Base-by-base conservation (phyloP, 2,888 invertebrate species). In the Lysandra coridon region DNA sequence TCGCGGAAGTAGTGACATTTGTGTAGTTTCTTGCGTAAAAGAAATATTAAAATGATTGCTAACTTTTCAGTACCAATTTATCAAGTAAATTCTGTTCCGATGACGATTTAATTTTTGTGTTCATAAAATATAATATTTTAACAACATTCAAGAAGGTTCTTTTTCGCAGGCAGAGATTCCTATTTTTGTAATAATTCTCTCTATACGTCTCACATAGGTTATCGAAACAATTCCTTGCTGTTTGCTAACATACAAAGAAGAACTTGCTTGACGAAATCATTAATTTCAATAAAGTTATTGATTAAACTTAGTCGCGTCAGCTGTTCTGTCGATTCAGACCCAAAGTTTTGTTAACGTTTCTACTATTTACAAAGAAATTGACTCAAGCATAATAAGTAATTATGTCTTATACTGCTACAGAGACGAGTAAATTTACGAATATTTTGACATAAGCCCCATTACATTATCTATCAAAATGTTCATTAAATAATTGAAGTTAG, bases 261-360 rank as follows among this genome's bases (percentile, higher is more conserved):
- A 69, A 69, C 33, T 30, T 69, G 12, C 5, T 69, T 69, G 14
- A 14, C 69, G 14, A 69, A 69, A 17, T 69, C 5, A 69, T 37
- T 33, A 75, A 76, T 57, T 33, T 33, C 4, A 14, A 30, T 76
- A 53, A 75, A 75, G 53, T 76, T 23, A 23, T 76, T 57, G 57
- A 57, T 76, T 57, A 53, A 76, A 23, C 23, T 23, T 76, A 76
- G 57, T 76, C 23, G 33, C 33, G 53, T 53, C 30, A 76, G 76
- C 76, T 76, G 30, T 53, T 23, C 33, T 17, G 14, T 33, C 40
- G 53, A 57, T 76, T 53, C 14, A 12, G 23, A 53, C 4, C 53
- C 12, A 76, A 30, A n/a, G 12, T 37, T 37, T 69, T 17, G 69
- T 14, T 69, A 69, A 33, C 69, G 12, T 57, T 57, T 0, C n/a